A percentile compares a stretch with the other conserved stretches of the same genome.
Conservation (phyloP, 1,140 invertebrate species). For the Drosophila saltans region DNA sequence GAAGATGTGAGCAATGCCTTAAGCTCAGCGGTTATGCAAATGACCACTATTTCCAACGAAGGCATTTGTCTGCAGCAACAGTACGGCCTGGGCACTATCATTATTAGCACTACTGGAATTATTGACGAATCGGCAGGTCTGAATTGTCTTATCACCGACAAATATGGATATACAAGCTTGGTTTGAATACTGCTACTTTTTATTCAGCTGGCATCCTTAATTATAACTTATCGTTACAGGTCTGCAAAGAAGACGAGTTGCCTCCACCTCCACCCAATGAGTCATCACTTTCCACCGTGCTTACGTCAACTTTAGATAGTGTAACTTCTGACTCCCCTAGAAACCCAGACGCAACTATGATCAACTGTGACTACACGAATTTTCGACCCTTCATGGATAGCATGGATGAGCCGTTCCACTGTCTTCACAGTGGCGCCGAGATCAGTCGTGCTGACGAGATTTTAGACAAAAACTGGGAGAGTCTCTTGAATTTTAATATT, state of each 20-base stretch:
- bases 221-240: conserved; percentile 18
- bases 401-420: conserved; percentile 66
- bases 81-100: conserved; percentile 56
- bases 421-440: conserved; percentile 46
- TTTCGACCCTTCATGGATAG: conserved; percentile 61
- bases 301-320: conserved; percentile 9
- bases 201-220: background rate
- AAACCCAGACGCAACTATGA: conserved; percentile 18
- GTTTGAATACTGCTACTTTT: conserved; percentile 23
- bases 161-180: conserved; percentile 40
- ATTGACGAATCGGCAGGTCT: conserved; percentile 28
- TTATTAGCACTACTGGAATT: conserved; percentile 38
- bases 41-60: conserved; percentile 15
- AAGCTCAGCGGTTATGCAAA: conserved; percentile 2
- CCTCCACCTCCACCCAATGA: conserved; percentile 25
- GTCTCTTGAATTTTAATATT: too few relatives aligned
- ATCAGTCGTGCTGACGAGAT: conserved; percentile 61
- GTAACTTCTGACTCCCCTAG: conserved; percentile 26
- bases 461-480: conserved; percentile 48
- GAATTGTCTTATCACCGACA: conserved; percentile 39
- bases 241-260: conserved; percentile 48
- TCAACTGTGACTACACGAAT: conserved; percentile 46
- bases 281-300: conserved; percentile 32
- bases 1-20: background rate
- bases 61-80: conserved; percentile 39